Base-by-base conservation (phyloP, 2,797 vertebrate genomes). In the Brachyalestes nurse region DNA sequence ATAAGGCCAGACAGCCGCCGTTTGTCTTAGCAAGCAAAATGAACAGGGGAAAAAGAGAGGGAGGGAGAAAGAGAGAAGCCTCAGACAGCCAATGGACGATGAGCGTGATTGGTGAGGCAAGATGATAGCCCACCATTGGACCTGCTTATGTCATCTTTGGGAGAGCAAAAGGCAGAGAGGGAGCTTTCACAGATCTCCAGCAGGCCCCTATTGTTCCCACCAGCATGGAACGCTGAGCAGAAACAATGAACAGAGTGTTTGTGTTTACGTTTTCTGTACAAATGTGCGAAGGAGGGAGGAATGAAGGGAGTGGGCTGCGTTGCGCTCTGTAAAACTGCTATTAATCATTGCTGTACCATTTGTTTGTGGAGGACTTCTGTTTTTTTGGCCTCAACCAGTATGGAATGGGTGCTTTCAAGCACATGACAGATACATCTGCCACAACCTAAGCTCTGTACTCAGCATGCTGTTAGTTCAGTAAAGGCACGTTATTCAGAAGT, bases 91-190 rank as follows among this genome's bases (percentile, higher is more conserved):
- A 42, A 21, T 62, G 23, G 45, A 53, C 38, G 42, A 78, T 78
- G 72, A 81, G 53, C 91, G 92, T 92, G 87, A 93, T 92, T 91
- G 88, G 57, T 42, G 62, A 69, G 75, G 87, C 84, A 88, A 92
- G 82, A 79, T 89, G 87, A 91, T 89, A 82, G 81, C 87, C 86
- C 76, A 87, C 82, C 84, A 61, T 77, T 88, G 87, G 89, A 91
- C 87, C 89, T 90, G 79, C 72, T 89, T 86, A 87, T 84, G 89
- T 92, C 82, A 87, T 90, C 88, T 89, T 82, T 86, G 88, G 81
- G 84, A 82, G 61, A 49, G 62, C 34, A 34, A 81, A 69, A 82
- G 72, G n/a, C 80, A 69, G 69, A 51, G 51, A 23, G 34, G 57
- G 58, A 38, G 47, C 55, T 64, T 82, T 80, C 55, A 75, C 77